A percentile compares a stretch with the other conserved stretches of the same genome.
Conservation (phyloP, 2,888 invertebrate genomes). For the Zonitis immaculata region DNA sequence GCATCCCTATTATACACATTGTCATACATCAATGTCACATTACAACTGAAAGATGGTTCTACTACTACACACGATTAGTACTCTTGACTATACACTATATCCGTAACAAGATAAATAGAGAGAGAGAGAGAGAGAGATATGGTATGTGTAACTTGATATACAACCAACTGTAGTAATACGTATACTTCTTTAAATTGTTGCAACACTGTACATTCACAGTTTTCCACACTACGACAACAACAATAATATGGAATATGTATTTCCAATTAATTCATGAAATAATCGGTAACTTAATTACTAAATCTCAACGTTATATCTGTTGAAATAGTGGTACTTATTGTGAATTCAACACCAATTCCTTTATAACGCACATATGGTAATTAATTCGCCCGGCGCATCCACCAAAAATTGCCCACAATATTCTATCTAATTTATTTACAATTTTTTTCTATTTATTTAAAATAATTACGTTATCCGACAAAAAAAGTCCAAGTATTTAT, state of each 20-base stretch:
- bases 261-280: too few species aligned
- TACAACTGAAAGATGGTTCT: slow-evolving; percentile 15
- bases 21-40: slow-evolving; percentile 16
- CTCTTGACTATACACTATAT: background rate
- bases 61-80: slow-evolving; percentile 19
- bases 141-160: slow-evolving; percentile 12
- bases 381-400: background rate
- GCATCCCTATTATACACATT: slow-evolving; percentile 4
- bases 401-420: too few species aligned
- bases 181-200: slow-evolving; percentile 15
- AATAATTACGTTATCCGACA: too few species aligned
- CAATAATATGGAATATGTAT: too few species aligned
- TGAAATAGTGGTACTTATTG: too few species aligned
- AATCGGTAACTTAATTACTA: too few species aligned
- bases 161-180: slow-evolving; percentile 6
- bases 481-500: too few species aligned
- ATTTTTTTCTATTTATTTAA: too few species aligned
- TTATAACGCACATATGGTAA: background rate
- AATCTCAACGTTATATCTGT: too few species aligned
- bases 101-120: background rate
- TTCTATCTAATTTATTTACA: too few species aligned
- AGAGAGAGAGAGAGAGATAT: too few species aligned
- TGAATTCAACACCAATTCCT: too few species aligned
- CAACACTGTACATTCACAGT: slow-evolving; percentile 15
- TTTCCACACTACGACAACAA: background rate